phyloP scores from a whole-genome alignment of 2,113 vertebrate genomes.

The Semicossyphus pulcher region DNA sequence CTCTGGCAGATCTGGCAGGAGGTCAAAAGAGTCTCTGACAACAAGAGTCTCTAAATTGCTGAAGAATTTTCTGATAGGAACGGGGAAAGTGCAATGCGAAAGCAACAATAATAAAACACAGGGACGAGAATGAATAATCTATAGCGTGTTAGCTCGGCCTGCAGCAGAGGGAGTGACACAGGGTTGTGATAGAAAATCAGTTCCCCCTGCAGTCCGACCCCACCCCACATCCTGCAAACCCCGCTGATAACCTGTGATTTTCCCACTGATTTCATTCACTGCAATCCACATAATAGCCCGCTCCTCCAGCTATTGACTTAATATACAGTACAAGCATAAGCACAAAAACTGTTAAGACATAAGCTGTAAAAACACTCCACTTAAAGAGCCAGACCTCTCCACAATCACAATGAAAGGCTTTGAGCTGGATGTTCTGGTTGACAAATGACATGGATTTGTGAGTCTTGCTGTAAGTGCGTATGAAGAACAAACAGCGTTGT shows the following conservation, averaged over 20 bases:
- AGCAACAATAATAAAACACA: not conserved
- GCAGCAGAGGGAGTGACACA: conserved; percentile 18
- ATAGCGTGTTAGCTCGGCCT: conserved; percentile 14
- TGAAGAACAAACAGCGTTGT: conserved; percentile 21
- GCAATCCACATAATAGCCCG: conserved; percentile 2
- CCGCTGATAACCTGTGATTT: conserved; percentile 13
- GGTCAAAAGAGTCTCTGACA: conserved; percentile 3
- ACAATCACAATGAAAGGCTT: conserved; percentile 25
- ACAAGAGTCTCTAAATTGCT: not conserved
- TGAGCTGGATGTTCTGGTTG: conserved; percentile 13
- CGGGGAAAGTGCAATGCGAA: not conserved
- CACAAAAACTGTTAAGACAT: conserved; percentile 18
- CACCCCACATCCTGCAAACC: conserved; percentile 31
- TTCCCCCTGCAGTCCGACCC: conserved; percentile 49
- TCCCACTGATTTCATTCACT: conserved; percentile 33
- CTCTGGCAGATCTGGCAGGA: conserved; percentile 12
- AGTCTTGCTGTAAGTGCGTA: not conserved
- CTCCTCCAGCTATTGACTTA: conserved; percentile 39
- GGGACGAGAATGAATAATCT: not conserved
- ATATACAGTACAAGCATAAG: not conserved
- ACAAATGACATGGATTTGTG: conserved; percentile 56
- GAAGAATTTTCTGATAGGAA: not conserved
- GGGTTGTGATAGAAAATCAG: conserved; percentile 53
- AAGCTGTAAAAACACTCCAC: conserved; percentile 23
- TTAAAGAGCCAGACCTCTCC: not conserved